phyloP scores from a whole-genome alignment of 2,888 invertebrate genomes.

The Steinernema carpocapsae region DNA sequence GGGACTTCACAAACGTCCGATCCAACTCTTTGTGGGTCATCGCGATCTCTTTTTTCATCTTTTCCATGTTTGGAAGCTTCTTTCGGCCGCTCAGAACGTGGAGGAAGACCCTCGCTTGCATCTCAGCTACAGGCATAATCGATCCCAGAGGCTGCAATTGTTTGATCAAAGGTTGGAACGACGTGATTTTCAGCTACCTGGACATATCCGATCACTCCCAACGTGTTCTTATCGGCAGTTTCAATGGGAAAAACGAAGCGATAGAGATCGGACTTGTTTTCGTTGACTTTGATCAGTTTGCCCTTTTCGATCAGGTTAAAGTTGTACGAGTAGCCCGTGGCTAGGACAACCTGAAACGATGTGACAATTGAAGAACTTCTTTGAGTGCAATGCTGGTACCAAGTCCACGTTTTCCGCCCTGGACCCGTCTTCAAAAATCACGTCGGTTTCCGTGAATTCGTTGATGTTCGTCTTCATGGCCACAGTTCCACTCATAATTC shows the following conservation, averaged over 20 bases:
- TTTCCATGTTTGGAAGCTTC: conserved; percentile 62
- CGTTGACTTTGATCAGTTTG: conserved; percentile 50
- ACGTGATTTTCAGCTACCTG: conserved; percentile 55
- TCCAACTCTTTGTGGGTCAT: conserved; percentile 58
- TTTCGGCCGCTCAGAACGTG: conserved; percentile 65
- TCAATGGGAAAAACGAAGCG: conserved; percentile 70
- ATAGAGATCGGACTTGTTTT: conserved; percentile 68
- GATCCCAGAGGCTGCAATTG: conserved; percentile 44
- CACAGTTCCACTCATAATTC: conserved; percentile 69
- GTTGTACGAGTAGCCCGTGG: conserved; percentile 51
- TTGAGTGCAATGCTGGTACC: too few species aligned
- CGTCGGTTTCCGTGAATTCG: conserved; percentile 49
- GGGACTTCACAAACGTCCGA: conserved; percentile 54
- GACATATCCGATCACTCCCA: conserved; percentile 71
- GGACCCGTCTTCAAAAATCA: conserved; percentile 58
- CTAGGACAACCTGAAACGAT: conserved; percentile 51
- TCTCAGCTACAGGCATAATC: conserved; percentile 69
- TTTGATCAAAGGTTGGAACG: too few species aligned
- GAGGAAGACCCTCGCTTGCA: conserved; percentile 67
- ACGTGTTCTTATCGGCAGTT: conserved; percentile 63
- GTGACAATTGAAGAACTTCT: too few species aligned
- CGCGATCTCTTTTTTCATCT: conserved; percentile 69
- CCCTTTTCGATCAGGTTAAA: conserved; percentile 46
- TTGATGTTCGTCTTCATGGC: conserved; percentile 56
- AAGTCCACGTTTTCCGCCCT: conserved; percentile 51